phyloP scores from a whole-genome alignment of 2,888 invertebrate genomes.

The Leptothorax acervorum region DNA sequence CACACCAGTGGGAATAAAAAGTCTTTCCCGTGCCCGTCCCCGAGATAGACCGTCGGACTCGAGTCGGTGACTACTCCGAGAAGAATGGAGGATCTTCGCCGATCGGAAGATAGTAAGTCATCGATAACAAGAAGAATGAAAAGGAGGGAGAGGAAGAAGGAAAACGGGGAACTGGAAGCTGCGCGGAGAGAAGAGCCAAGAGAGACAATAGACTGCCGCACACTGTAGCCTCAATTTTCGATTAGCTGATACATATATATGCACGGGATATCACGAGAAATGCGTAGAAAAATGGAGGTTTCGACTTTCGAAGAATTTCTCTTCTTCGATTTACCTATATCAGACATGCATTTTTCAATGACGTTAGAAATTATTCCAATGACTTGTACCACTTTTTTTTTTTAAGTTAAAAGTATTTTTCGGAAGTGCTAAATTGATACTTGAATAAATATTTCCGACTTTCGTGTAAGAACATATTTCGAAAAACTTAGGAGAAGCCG shows the following conservation, averaged over 20 bases:
- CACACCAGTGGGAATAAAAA: constrained; percentile 98
- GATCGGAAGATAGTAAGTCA: constrained; percentile 53
- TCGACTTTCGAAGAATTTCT: background rate
- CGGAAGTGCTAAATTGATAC: background rate
- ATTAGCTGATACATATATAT: constrained; percentile 77
- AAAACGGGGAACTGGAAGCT: constrained; percentile 59
- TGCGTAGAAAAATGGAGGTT: constrained; percentile 35
- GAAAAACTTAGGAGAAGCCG: background rate
- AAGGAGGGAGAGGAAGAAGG: constrained; percentile 36
- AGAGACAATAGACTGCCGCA: constrained; percentile 85
- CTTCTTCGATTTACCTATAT: background rate
- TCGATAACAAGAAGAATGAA: constrained; percentile 31
- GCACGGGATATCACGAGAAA: constrained; percentile 16
- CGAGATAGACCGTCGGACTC: constrained; percentile 61
- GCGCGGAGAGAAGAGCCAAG: constrained; percentile 80
- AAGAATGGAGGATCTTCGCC: constrained; percentile 59
- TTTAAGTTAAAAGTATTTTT: background rate
- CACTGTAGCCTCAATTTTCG: constrained; percentile 83
- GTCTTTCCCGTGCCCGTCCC: constrained; percentile 69
- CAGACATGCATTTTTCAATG: background rate
- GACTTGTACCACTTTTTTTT: background rate
- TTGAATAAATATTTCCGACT: background rate
- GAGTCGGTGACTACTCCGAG: constrained; percentile 36
- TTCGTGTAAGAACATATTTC: background rate
- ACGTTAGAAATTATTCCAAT: background rate